phyloP scores from a whole-genome alignment of 2,888 invertebrate genomes.

The Lithophane leautieri region DNA sequence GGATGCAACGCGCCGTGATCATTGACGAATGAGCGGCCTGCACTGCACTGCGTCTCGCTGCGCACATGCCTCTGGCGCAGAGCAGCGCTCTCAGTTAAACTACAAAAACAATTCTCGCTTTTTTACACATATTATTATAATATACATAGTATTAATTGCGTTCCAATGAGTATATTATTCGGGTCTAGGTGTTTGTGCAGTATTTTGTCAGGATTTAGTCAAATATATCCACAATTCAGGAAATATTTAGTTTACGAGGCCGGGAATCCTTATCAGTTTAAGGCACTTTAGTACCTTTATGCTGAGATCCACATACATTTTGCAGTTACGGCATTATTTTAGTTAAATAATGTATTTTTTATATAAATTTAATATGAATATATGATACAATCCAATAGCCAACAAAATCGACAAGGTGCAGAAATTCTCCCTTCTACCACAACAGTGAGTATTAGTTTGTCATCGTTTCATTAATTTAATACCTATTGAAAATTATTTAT shows the following conservation, averaged over 20 bases:
- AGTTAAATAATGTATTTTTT: background rate
- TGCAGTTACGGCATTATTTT: background rate
- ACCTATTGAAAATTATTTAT: background rate
- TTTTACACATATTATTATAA: too few relatives aligned
- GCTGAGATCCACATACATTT: background rate
- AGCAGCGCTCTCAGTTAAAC: too few relatives aligned
- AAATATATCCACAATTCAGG: background rate
- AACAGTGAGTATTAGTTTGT: constrained; percentile 15
- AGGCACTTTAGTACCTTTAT: background rate
- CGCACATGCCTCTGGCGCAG: too few relatives aligned
- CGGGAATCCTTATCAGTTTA: background rate
- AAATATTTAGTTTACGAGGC: background rate
- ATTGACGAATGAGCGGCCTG: too few relatives aligned
- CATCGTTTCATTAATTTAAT: background rate
- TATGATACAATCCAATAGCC: background rate
- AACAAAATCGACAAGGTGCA: background rate
- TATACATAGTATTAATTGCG: background rate
- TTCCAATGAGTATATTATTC: background rate
- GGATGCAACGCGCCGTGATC: too few relatives aligned
- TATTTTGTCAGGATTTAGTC: background rate
- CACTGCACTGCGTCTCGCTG: too few relatives aligned
- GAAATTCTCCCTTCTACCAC: background rate
- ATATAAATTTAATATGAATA: background rate
- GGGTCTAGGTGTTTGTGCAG: constrained; percentile 3
- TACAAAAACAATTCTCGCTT: background rate